Base-by-base conservation (phyloP, 2,888 invertebrate genomes). In the Arenicola marina region DNA sequence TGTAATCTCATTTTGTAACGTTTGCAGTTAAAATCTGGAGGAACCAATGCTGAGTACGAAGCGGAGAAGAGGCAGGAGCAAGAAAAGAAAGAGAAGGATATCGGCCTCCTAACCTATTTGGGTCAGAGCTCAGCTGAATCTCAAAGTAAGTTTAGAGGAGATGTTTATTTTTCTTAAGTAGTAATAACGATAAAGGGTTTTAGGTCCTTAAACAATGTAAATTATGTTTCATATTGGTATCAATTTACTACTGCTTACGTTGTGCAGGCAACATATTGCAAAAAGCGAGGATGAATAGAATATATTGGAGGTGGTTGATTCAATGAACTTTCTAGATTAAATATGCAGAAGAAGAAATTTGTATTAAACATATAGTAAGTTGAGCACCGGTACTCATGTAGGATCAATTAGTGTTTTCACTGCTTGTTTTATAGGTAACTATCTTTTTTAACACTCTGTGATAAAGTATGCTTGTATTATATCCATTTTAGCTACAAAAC, bases 11-110 rank as follows among this genome's bases (percentile, higher is more conserved):
- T 58, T 31, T 51, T 24, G 21, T 51, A 28, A 46, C 33, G 57
- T 1, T 28, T 60, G 4, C 43, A 65, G 66, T 53, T 61, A 21
- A 66, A 87, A 28, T 87, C 86, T 56, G 56, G 71, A 34, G 87
- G 87, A 68, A 88, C 88, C 0, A 97, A 98, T 79, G 89, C 87
- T 75, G 95, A 96, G 58, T 91, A 94, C 82, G 93, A 94, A 75
- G 89, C 88, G 67, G 98, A 98, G 78, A 88, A 91, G 70, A 94
- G 92, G 81, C 90, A 91, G 60, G 95, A 96, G 80, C 89, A 91
- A 79, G 96, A 98, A 82, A 93, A 95, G 75, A 96, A 95, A 86
- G 98, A 99, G 81, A 97, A 96, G 80, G 92, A 94, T 85, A 94
- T 99, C 78, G 98, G 99, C 0, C 92, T 95, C 76, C 86, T 98